These are phyloP conservation scores for Axis porcinus DNA, from an alignment of 2,113 vertebrate species.

Conservation along the genomic window DNA sequence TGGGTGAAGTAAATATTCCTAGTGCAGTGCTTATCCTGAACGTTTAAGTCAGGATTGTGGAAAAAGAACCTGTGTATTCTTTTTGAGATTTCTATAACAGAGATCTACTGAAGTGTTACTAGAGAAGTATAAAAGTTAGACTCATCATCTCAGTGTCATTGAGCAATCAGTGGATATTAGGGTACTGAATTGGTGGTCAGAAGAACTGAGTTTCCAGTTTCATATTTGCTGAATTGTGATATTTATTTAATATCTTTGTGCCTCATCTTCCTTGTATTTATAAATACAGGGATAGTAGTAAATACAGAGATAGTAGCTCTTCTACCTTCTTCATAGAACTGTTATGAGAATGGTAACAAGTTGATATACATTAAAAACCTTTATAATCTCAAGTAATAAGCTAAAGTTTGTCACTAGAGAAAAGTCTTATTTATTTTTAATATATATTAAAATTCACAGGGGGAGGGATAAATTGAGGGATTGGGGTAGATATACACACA, in stretches of 20 bases:
- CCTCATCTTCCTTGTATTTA: neutral
- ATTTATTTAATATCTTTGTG: neutral
- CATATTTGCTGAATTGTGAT: neutral
- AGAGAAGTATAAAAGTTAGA: conserved; percentile 32
- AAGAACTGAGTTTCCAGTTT: conserved; percentile 21
- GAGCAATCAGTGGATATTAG: neutral
- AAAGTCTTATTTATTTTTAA: neutral
- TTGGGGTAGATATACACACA: neutral
- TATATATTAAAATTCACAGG: neutral
- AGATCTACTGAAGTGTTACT: neutral
- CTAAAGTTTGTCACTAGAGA: conserved; percentile 1
- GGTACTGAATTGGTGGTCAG: neutral
- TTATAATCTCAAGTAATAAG: neutral
- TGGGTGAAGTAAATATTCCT: neutral
- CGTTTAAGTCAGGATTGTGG: conserved; percentile 7
- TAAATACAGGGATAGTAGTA: neutral
- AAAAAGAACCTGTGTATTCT: neutral
- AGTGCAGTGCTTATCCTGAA: neutral
- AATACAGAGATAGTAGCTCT: neutral
- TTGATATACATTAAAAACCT: neutral
- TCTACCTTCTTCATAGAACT: neutral
- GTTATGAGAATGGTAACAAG: neutral
- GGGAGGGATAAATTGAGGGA: neutral
- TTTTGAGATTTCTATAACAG: neutral
- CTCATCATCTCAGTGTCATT: neutral